Base-by-base conservation (phyloP, 1,140 invertebrate species). In the Drosophila sulfurigaster region DNA sequence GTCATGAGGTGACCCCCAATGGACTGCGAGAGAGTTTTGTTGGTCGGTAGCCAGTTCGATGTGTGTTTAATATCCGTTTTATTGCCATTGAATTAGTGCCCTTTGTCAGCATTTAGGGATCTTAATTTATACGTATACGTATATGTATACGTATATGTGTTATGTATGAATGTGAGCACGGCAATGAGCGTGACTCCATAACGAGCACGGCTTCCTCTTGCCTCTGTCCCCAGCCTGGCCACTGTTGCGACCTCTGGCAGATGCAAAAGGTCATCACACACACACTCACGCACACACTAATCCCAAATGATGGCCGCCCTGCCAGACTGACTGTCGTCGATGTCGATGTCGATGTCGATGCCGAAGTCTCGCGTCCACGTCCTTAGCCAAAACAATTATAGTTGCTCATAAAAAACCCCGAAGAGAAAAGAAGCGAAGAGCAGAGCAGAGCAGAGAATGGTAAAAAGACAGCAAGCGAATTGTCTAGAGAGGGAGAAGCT, bases 21-120 rank as follows among this genome's bases (percentile, higher is more conserved):
- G 32, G 16, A 25, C 20, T 25, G 20, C 20, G 20, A 25, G 20
- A n/a, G 16, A 57, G 54, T 15, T 15, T 35, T 45, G 38, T 67
- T 58, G 57, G 65, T 74, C 82, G 83, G 83, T 83, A 87, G 83
- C 83, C 81, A 67, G 81, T 77, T 82, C 85, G 81, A 88, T 83
- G 85, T 88, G 83, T 88, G 85, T 83, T 89, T 88, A 88, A 89
- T 88, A 88, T 83, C 85, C 85, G 81, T 88, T 88, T 89, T 88
- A 88, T 88, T 88, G 83, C 83, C 85, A 67, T 88, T 89, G 85
- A 88, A 88, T 88, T 88, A 88, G 85, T 81, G 85, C 66, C 85
- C 85, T 89, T 89, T 88, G 85, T 88, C 81, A 88, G 85, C 81
- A 67, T 88, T 88, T 89, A 88, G 85, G 85, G 85, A 88, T 88